These are phyloP conservation scores for Amblyopsis rosae DNA, from an alignment of 2,113 vertebrate species.

Conservation along the genomic window DNA sequence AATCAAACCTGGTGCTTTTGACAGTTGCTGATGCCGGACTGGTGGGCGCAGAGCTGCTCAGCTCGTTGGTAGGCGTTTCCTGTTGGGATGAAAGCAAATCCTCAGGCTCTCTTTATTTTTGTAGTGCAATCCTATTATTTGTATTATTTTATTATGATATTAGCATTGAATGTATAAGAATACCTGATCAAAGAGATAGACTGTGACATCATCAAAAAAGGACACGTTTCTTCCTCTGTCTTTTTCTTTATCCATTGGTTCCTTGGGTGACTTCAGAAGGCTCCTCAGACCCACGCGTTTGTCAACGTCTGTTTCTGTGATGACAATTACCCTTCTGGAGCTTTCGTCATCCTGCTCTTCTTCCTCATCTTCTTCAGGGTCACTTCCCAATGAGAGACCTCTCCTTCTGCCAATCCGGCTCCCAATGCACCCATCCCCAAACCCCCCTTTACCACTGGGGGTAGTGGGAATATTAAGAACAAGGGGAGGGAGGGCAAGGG, in stretches of 20 bases:
- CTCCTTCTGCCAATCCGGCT: slow-evolving; percentile 76
- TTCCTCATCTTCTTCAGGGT: slow-evolving; percentile 84
- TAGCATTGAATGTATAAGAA: background rate
- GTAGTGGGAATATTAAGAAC: slow-evolving; percentile 82
- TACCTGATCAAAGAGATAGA: slow-evolving; percentile 93
- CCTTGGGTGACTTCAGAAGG: slow-evolving; percentile 88
- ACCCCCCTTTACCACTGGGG: slow-evolving; percentile 78
- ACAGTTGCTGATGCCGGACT: slow-evolving; percentile 64
- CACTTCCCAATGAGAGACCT: slow-evolving; percentile 71
- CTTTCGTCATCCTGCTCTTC: slow-evolving; percentile 83
- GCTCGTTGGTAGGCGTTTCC: slow-evolving; percentile 91
- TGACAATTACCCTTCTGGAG: slow-evolving; percentile 83
- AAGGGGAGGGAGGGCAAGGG: slow-evolving; percentile 86
- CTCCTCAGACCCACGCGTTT: slow-evolving; percentile 86
- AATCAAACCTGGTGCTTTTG: slow-evolving; percentile 69
- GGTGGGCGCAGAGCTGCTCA: slow-evolving; percentile 74
- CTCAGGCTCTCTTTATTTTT: background rate
- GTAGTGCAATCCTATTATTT: background rate
- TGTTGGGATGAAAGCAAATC: slow-evolving; percentile 46
- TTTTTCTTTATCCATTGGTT: slow-evolving; percentile 80
- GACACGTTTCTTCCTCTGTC: slow-evolving; percentile 88
- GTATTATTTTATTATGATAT: background rate
- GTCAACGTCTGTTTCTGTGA: slow-evolving; percentile 87
- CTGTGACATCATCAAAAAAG: slow-evolving; percentile 88
- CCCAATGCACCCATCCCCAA: slow-evolving; percentile 77